Percentiles rank a stretch among this genome's conserved stretches.
Conservation (phyloP, 2,797 vertebrate species). For the Malurus leucopterus region DNA sequence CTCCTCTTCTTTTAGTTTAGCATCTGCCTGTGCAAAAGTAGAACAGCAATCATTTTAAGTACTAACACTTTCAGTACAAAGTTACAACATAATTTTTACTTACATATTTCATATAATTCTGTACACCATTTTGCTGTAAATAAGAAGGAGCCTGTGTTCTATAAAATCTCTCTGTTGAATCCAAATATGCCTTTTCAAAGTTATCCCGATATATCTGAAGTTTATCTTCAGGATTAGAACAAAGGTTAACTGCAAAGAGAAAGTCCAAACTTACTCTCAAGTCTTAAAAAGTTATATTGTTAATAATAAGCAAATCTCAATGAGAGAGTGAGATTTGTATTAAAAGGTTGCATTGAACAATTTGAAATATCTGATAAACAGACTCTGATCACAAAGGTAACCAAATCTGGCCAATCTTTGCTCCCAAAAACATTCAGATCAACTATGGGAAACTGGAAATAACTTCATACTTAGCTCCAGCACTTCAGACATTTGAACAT, state of each 20-base stretch:
- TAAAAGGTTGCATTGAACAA: not conserved
- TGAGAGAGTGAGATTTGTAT: not conserved
- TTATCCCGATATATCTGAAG: slow-evolving; percentile 97
- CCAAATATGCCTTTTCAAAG: slow-evolving; percentile 97
- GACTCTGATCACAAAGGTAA: not conserved
- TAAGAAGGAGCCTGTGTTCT: slow-evolving; percentile 95
- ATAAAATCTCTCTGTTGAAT: slow-evolving; percentile 96
- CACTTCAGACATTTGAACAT: not conserved
- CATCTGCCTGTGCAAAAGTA: slow-evolving; percentile 88
- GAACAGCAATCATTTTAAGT: slow-evolving; percentile 71
- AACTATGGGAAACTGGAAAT: not conserved
- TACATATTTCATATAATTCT: slow-evolving; percentile 99
- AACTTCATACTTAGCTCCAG: not conserved
- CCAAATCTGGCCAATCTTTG: not conserved
- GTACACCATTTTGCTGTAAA: slow-evolving; percentile 94
- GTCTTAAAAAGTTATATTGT: not conserved
- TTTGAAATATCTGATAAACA: not conserved
- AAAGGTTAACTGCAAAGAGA: slow-evolving; percentile 89
- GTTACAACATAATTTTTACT: slow-evolving; percentile 63
- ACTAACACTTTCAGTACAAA: slow-evolving; percentile 17
- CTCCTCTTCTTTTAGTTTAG: slow-evolving; percentile 97
- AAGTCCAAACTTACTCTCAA: slow-evolving; percentile 39
- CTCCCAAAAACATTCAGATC: not conserved
- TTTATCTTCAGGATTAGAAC: slow-evolving; percentile 96
- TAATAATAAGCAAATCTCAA: not conserved